Conservation (phyloP, 2,113 vertebrate genomes). For the Oncorhynchus nerka region DNA sequence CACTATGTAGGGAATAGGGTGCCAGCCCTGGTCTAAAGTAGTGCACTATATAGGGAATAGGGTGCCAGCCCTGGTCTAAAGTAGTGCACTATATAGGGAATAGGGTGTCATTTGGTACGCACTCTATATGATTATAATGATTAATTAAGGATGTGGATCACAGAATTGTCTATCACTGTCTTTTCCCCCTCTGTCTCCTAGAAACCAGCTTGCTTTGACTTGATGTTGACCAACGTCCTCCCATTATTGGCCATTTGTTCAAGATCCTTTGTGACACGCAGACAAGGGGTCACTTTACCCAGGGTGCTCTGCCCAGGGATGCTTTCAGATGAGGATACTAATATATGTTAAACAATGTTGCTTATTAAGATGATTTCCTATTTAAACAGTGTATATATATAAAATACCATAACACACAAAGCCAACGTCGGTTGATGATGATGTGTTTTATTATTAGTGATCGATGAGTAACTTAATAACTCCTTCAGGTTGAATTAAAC, state of each 20-base stretch:
- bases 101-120: no score
- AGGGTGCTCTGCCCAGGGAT: conserved; percentile 60
- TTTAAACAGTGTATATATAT: conserved; percentile 68
- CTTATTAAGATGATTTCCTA: conserved; percentile 70
- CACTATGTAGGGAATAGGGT: no score
- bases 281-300: conserved; percentile 35
- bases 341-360: conserved; percentile 71
- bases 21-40: no score
- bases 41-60: no score
- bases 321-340: conserved; percentile 71
- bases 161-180: conserved; percentile 75
- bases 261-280: conserved; percentile 64
- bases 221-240: conserved; percentile 63
- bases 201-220: conserved; percentile 70
- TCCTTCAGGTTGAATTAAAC: conserved; percentile 68
- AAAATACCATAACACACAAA: conserved; percentile 71
- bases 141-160: conserved; percentile 73
- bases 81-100: no score
- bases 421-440: conserved; percentile 59
- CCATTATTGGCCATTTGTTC: conserved; percentile 63
- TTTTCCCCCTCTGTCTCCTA: conserved; percentile 66
- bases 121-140: no score
- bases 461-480: conserved; percentile 63
- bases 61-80: no score
- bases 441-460: conserved; percentile 44